Conservation (phyloP, 2,797 vertebrate genomes). For the Podarcis siculus region DNA sequence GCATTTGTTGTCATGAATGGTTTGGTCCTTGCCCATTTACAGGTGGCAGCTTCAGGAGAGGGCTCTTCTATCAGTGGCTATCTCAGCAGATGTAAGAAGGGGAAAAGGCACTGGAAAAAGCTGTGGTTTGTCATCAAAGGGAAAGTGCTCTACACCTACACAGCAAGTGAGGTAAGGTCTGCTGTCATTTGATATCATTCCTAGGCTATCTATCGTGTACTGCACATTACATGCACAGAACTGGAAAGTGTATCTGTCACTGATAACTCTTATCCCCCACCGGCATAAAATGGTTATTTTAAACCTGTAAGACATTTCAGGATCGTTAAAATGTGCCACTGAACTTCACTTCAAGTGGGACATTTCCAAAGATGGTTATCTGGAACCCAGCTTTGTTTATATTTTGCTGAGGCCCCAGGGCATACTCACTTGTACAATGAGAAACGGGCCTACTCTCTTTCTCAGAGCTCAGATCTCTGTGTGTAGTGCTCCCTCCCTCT, state of each 20-base stretch:
- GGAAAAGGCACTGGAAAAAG: conserved; percentile 94
- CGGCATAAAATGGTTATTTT: conserved; percentile 16
- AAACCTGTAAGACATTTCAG: not conserved
- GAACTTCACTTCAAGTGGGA: not conserved
- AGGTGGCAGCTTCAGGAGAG: conserved; percentile 90
- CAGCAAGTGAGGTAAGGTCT: conserved; percentile 86
- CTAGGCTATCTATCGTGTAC: not conserved
- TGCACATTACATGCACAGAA: not conserved
- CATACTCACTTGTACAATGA: not conserved
- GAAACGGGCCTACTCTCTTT: not conserved
- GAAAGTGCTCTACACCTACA: conserved; percentile 98
- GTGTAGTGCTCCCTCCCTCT: conserved; percentile 26
- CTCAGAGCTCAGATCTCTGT: not conserved
- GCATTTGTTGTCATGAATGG: conserved; percentile 40
- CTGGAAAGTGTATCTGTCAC: not conserved
- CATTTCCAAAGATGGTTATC: not conserved
- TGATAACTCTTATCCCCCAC: not conserved
- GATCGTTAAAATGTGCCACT: conserved; percentile 12
- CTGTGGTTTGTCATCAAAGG: conserved; percentile 98
- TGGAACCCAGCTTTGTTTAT: not conserved
- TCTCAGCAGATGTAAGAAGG: conserved; percentile 90
- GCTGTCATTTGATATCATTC: conserved; percentile 14
- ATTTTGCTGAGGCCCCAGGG: not conserved
- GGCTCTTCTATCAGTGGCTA: conserved; percentile 91
- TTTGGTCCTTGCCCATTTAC: conserved; percentile 45